These are phyloP conservation scores for Uloborus plumipes DNA, from an alignment of 2,888 invertebrate genomes.

Conservation along the genomic window DNA sequence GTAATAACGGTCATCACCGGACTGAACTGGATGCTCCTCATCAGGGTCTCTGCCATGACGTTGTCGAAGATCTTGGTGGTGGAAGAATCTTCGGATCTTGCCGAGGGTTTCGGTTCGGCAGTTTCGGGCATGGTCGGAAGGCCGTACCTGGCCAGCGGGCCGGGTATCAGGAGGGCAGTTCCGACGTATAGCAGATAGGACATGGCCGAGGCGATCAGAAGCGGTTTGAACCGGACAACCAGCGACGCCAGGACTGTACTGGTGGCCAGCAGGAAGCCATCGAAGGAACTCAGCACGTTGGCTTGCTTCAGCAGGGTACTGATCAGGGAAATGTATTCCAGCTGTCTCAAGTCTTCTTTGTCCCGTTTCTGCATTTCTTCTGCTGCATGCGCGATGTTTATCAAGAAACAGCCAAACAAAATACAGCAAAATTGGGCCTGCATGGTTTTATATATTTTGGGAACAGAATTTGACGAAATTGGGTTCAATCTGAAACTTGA, in stretches of 20 bases:
- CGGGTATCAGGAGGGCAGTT: constrained; percentile 38
- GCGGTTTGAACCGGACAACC: constrained; percentile 17
- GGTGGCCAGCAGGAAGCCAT: constrained; percentile 32
- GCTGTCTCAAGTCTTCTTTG: constrained; percentile 34
- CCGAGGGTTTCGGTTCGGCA: constrained; percentile 7
- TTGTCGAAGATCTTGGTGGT: constrained; percentile 26
- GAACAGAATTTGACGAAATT: background rate
- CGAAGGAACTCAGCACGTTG: constrained; percentile 35
- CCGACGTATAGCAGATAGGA: constrained; percentile 44
- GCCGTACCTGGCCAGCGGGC: constrained; percentile 19
- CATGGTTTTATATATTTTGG: background rate
- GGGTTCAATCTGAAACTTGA: no score
- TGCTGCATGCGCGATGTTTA: background rate
- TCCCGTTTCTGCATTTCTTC: constrained; percentile 13
- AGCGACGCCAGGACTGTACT: constrained; percentile 32
- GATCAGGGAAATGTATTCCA: constrained; percentile 53
- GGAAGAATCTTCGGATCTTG: constrained; percentile 23
- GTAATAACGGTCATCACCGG: constrained; percentile 55
- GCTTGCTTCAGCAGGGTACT: constrained; percentile 38
- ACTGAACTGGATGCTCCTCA: constrained; percentile 42
- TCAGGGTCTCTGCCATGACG: constrained; percentile 36
- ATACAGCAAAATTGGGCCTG: background rate
- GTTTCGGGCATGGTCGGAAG: constrained; percentile 15
- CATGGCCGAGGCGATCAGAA: constrained; percentile 40
- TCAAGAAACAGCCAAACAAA: constrained; percentile 8